These are phyloP conservation scores for Nicator chloris DNA, from an alignment of 2,113 vertebrate species.

Conservation along the genomic window DNA sequence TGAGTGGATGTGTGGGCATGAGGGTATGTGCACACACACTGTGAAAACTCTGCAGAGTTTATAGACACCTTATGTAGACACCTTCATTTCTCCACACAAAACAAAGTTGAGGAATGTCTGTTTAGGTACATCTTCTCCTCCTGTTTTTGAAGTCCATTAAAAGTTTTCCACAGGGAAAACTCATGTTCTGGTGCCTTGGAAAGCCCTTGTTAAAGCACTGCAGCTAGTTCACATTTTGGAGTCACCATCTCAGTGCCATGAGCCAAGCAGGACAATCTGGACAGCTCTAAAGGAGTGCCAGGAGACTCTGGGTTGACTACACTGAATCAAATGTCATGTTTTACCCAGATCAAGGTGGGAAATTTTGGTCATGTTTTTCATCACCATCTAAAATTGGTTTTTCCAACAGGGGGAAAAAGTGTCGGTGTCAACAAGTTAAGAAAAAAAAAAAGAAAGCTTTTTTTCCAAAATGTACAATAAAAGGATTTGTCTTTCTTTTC, in stretches of 20 bases:
- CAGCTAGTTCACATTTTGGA: not conserved
- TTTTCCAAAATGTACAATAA: not conserved
- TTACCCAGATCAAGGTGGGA: not conserved
- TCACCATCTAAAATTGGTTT: not conserved
- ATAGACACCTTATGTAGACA: too few relatives aligned
- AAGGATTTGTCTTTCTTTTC: not conserved
- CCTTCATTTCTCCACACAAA: not conserved
- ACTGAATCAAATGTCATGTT: not conserved
- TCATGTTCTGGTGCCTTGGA: not conserved
- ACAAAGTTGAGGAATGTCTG: not conserved
- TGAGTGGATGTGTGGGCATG: not conserved
- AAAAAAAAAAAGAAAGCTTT: not conserved
- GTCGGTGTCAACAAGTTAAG: not conserved
- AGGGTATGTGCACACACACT: not conserved
- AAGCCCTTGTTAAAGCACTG: not conserved
- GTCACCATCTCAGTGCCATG: accelerated
- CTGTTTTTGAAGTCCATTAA: not conserved
- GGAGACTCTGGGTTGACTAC: not conserved
- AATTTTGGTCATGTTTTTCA: not conserved
- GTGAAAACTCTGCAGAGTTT: not conserved
- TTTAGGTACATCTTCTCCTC: not conserved
- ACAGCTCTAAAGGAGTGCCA: not conserved
- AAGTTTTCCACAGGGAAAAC: not conserved
- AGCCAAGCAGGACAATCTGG: not conserved
- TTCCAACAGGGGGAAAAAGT: not conserved